phyloP scores from a whole-genome alignment of 1,140 invertebrate genomes.

The Arctopsyche grandis region DNA sequence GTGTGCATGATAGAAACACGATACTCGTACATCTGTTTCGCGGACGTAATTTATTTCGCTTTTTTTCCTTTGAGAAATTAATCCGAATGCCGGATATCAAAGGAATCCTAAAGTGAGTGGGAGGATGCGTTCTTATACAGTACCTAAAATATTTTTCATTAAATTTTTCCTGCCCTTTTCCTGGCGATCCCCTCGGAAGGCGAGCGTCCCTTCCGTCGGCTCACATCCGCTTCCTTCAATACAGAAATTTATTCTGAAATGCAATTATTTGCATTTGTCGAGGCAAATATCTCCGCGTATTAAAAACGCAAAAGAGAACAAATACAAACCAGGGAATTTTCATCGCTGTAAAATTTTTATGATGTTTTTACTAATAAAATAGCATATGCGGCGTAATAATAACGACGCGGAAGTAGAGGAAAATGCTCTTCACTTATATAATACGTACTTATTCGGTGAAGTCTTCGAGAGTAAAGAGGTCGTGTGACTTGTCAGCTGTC shows the following conservation, averaged over 20 bases:
- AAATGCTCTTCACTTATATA: neutral
- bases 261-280: constrained; percentile 51
- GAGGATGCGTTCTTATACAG: constrained; percentile 33
- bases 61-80: constrained; percentile 37
- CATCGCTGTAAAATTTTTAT: neutral
- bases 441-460: neutral
- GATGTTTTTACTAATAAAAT: neutral
- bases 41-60: constrained; percentile 36
- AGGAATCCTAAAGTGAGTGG: constrained; percentile 34
- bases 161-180: constrained; percentile 38
- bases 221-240: constrained; percentile 32
- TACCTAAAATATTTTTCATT: constrained; percentile 47
- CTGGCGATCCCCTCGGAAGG: neutral
- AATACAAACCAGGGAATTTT: neutral
- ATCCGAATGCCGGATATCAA: constrained; percentile 43
- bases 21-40: constrained; percentile 22
- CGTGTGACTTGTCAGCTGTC: constrained; percentile 31
- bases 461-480: constrained; percentile 3
- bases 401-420: neutral
- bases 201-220: neutral
- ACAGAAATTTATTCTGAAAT: constrained; percentile 43
- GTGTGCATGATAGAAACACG: neutral
- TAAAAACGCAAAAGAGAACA: constrained; percentile 31
- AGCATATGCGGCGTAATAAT: neutral
- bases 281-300: constrained; percentile 17